phyloP scores from a whole-genome alignment of 2,113 vertebrate genomes.

The Pica pica region DNA sequence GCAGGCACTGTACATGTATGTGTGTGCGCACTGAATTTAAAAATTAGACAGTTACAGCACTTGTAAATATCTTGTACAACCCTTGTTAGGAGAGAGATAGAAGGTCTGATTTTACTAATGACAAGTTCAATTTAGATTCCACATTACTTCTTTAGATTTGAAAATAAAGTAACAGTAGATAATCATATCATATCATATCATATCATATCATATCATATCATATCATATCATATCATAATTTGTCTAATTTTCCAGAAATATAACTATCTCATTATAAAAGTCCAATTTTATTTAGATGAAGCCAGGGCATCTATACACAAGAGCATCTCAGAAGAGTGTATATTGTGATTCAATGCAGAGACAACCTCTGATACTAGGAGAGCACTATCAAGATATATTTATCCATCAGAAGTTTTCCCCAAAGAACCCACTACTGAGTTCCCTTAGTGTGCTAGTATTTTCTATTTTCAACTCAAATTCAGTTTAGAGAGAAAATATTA shows the following conservation, averaged over 20 bases:
- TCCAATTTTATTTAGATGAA: not conserved
- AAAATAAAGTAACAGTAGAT: not conserved
- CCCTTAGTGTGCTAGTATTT: not conserved
- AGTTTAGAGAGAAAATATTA: not conserved
- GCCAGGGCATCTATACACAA: not conserved
- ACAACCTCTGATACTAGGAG: not conserved
- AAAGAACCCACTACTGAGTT: not conserved
- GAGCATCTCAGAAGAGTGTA: not conserved
- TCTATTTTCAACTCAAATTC: not conserved
- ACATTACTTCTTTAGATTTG: not conserved
- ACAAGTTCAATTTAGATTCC: not conserved
- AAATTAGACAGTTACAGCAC: not conserved
- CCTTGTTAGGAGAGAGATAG: not conserved
- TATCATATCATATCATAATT: not conserved
- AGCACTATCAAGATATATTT: not conserved
- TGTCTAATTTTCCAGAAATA: not conserved
- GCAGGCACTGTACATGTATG: not conserved
- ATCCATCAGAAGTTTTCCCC: not conserved
- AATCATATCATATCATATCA: not conserved
- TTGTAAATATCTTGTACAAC: not conserved
- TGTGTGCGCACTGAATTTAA: not conserved
- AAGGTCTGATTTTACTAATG: not conserved
- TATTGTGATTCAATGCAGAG: not conserved
- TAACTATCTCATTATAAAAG: not conserved
- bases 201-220: not conserved